Conservation (phyloP, 2,888 invertebrate species). For the Dorcus parallelipipedus region DNA sequence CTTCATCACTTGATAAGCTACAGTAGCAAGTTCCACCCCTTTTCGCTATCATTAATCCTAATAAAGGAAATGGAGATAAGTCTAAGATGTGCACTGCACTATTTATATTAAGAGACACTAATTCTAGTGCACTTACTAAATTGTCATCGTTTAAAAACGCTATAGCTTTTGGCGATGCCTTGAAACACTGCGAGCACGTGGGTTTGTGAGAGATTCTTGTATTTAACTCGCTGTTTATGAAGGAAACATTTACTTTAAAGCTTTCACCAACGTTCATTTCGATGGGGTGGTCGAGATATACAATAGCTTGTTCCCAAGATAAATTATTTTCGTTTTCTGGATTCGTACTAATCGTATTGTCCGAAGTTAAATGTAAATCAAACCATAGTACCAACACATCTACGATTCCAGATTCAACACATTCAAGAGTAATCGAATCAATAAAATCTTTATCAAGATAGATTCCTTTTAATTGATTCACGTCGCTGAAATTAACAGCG, state of each 20-base stretch:
- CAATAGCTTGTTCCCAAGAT: conserved; percentile 80
- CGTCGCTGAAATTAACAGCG: conserved; percentile 62
- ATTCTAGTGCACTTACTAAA: conserved; percentile 36
- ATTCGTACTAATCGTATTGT: conserved; percentile 59
- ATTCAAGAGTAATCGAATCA: conserved; percentile 43
- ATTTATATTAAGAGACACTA: conserved; percentile 46
- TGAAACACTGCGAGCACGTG: conserved; percentile 30
- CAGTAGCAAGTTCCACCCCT: conserved; percentile 45
- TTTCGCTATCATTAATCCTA: conserved; percentile 58
- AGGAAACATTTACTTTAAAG: conserved; percentile 44
- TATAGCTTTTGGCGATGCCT: conserved; percentile 34
- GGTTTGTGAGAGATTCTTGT: conserved; percentile 17
- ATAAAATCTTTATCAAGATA: conserved; percentile 27
- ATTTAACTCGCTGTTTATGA: conserved; percentile 46
- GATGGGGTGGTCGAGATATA: conserved; percentile 54
- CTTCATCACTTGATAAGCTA: conserved; percentile 43
- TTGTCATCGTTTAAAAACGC: conserved; percentile 41
- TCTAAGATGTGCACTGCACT: conserved; percentile 53
- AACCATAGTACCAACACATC: conserved; percentile 73
- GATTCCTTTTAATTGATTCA: conserved; percentile 48
- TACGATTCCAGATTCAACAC: conserved; percentile 49
- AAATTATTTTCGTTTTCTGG: conserved; percentile 52
- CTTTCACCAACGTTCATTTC: conserved; percentile 38
- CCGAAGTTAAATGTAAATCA: conserved; percentile 64
- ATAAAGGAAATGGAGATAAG: conserved; percentile 60